A percentile compares a stretch with the other conserved stretches of the same genome.
Conservation (phyloP, 92 coral and sea anemone species). For the Siderastrea siderea region DNA sequence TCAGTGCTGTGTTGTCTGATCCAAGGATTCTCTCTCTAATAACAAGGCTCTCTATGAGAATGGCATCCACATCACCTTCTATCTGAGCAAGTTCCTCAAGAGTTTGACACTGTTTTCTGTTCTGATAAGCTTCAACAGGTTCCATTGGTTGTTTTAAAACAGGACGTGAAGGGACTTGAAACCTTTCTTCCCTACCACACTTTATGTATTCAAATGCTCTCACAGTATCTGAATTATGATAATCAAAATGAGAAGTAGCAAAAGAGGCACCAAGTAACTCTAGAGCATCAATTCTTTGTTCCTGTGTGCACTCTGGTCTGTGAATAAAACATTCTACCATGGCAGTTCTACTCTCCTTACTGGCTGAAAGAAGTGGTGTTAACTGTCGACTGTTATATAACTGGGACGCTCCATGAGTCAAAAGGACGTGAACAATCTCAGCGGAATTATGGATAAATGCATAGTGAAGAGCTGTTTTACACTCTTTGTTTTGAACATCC, state of each 20-base stretch:
- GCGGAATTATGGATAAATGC: neutral
- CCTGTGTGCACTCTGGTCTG: too few species aligned
- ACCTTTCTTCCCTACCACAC: slow-evolving; percentile 29
- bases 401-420: neutral
- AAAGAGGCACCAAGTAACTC: too few species aligned
- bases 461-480: neutral
- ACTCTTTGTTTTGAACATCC: too few species aligned
- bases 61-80: too few species aligned
- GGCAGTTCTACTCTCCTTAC: slow-evolving; percentile 72
- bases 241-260: slow-evolving; percentile 15
- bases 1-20: slow-evolving; percentile 36
- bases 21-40: too few species aligned
- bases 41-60: too few species aligned
- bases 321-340: slow-evolving; percentile 74
- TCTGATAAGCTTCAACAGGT: too few species aligned
- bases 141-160: too few species aligned
- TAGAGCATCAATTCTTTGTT: too few species aligned
- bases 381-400: slow-evolving; percentile 63
- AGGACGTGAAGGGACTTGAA: too few species aligned
- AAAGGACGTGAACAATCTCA: neutral
- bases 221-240: slow-evolving; percentile 22
- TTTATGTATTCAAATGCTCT: slow-evolving; percentile 59
- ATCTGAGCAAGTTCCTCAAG: too few species aligned
- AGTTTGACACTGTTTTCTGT: too few species aligned
- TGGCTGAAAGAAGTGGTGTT: slow-evolving; percentile 73